Base-by-base conservation (phyloP, 1,140 invertebrate species). In the Neodiprion pinetum region DNA sequence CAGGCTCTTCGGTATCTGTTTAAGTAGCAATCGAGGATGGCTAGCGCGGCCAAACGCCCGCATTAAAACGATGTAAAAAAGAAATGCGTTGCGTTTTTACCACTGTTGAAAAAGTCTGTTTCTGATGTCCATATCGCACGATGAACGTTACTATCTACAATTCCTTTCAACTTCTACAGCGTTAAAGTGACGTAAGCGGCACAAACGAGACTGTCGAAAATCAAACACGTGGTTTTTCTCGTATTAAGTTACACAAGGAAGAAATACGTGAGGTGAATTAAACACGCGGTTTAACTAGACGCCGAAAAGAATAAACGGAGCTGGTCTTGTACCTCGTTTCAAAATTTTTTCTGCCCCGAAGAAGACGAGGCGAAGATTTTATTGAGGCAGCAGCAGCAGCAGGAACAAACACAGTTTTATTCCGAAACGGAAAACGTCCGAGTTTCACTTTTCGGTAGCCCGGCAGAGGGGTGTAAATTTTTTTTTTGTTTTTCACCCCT, bases 391-490 rank as follows among this genome's bases (percentile, higher is more conserved):
- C n/a, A 14, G 4, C 53, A 61, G 53, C n/a, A 7, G 53, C 53
- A 12, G 11, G 5, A 14, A 14, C n/a, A 14, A 14, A 5, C n/a
- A 4, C n/a, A 14, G 47, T n/a, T 75, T 70, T 71, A 7, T 61
- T 53, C 48, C 53, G n/a, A 75, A 71, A 50, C 61, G 47, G 47
- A 65, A 74, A 74, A 61, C 73, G 73, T 17, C 53, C 11, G 11
- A 80, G 80, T 84, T 85, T 84, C 83, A 83, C 83, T 82, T 84
- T 80, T 73, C 77, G 49, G 21, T 65, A 70, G 68, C 12, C 28
- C 28, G 28, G 28, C 28, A 67, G 21, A 50, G 79, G 79, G 70
- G 53, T 77, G 71, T 76, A 80, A 80, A 75, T 61, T 71, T 49
- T 17, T 70, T 79, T 81, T 79, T 72, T 73, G 74, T 74, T 53